Conservation (phyloP, 2,113 vertebrate species). For the Hippoglossus stenolepis region DNA sequence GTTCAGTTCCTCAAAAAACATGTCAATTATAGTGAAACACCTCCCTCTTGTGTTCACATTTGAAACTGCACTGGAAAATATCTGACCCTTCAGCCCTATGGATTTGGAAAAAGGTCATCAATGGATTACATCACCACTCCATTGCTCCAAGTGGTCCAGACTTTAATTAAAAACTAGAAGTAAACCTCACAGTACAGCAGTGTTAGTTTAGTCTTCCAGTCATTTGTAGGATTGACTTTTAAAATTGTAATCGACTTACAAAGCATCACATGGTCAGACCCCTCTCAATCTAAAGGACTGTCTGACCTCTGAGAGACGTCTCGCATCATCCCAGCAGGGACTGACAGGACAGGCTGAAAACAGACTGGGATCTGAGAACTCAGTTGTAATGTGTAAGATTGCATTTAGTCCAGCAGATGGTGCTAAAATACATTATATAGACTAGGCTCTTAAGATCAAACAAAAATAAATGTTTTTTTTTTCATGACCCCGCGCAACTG, state of each 20-base stretch:
- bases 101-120: background rate
- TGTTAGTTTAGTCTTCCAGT: background rate
- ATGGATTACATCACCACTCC: background rate
- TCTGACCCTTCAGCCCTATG: background rate
- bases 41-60: constrained; percentile 32
- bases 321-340: too few relatives aligned
- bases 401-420: constrained; percentile 21
- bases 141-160: background rate
- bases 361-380: background rate
- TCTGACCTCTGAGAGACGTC: background rate
- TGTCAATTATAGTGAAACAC: constrained; percentile 1
- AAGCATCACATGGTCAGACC: too few relatives aligned
- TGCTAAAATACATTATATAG: background rate
- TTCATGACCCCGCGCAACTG: too few relatives aligned
- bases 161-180: background rate
- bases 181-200: background rate
- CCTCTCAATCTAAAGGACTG: background rate
- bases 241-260: background rate
- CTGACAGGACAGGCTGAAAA: background rate
- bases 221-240: background rate
- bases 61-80: constrained; percentile 5
- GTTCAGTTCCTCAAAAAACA: too few relatives aligned
- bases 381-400: background rate
- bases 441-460: background rate
- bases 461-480: too few relatives aligned